Conservation (phyloP, 1,140 invertebrate genomes). For the Doryteuthis pealeii region DNA sequence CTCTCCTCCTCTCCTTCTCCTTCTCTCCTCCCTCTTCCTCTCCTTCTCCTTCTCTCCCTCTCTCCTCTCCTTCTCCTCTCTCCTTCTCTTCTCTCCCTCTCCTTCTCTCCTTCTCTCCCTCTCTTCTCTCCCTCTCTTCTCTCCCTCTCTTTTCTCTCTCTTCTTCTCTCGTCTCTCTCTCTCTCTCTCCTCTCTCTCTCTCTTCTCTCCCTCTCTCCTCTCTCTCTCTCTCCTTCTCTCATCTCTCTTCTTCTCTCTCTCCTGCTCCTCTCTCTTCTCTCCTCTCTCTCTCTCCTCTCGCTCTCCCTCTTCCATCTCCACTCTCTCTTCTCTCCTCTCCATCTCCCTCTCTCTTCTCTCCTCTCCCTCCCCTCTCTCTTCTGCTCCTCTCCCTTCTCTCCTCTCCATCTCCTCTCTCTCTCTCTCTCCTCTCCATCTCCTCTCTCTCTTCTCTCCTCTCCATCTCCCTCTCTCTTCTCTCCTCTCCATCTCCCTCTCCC, state of each 20-base stretch:
- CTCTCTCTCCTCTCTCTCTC: too few relatives aligned
- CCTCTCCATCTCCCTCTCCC: slow-evolving; percentile 49
- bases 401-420: slow-evolving; percentile 45
- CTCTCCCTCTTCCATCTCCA: not conserved
- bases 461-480: slow-evolving; percentile 45
- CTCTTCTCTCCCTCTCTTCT: too few relatives aligned
- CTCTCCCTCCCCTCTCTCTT: not conserved
- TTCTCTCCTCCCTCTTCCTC: not conserved
- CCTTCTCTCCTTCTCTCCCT: not conserved
- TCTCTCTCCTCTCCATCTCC: slow-evolving; percentile 55
- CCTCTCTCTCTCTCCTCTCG: not conserved
- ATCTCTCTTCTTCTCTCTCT: too few relatives aligned
- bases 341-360: not conserved
- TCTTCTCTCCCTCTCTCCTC: too few relatives aligned
- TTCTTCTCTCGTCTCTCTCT: too few relatives aligned
- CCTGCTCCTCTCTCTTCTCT: too few relatives aligned
- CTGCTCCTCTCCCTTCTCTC: slow-evolving; percentile 42
- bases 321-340: not conserved
- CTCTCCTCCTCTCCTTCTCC: not conserved
- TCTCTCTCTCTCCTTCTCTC: too few relatives aligned
- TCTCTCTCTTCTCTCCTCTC: slow-evolving; percentile 61
- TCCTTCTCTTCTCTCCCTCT: not conserved
- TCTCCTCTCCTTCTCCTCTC: not conserved
- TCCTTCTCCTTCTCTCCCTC: not conserved
- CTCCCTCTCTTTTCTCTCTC: too few relatives aligned